Evolutionary conservation across 2,888 invertebrate species (phyloP), one percentile per base, ranked within the genome.

Genomic region (Eristalis tenax): DNA sequence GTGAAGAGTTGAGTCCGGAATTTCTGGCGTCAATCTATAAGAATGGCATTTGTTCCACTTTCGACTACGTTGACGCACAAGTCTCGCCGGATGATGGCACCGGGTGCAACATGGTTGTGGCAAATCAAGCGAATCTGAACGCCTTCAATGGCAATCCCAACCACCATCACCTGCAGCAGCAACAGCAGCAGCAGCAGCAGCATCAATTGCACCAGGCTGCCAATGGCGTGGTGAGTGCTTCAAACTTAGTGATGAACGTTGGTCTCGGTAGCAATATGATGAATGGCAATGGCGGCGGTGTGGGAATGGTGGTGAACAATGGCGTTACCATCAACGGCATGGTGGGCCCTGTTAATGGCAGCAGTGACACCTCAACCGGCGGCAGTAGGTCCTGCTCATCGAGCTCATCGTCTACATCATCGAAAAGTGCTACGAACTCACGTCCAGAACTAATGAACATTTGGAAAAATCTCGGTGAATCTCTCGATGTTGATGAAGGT

Each of bases 401-500:
- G 87, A 95, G 95, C 89, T 95, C 95, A 15, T 93, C 93, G 18
- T 96, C 95, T 88, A 94, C 95, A 82, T 95, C 93, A 91, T 95
- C 94, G 91, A 94, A 94, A 95, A 96, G 88, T 95, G 95, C 91
- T 94, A 95, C 91, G 93, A 94, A 90, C 95, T 91, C 91, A 50
- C 92, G 92, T 1, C 91, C 92, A 8, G 97, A 97, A 92, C 93
- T 97, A 90, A 96, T 96, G 66, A 96, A 96, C 89, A 97, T 97
- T 92, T 97, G 97, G 97, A 96, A 96, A 83, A 94, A 93, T 71
- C 90, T 93, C 2, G 91, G 91, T 26, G 91, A 92, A 89, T 96
- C 96, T 43, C 94, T 96, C 90, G 97, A 97, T 83, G 94, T 96
- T 89, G 97, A 97, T 93, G 97, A 97, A 93, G 97, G 97, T 4